These are phyloP conservation scores for Tokudaia muenninki DNA, from an alignment of 2,797 vertebrate species.

Conservation along the genomic window DNA sequence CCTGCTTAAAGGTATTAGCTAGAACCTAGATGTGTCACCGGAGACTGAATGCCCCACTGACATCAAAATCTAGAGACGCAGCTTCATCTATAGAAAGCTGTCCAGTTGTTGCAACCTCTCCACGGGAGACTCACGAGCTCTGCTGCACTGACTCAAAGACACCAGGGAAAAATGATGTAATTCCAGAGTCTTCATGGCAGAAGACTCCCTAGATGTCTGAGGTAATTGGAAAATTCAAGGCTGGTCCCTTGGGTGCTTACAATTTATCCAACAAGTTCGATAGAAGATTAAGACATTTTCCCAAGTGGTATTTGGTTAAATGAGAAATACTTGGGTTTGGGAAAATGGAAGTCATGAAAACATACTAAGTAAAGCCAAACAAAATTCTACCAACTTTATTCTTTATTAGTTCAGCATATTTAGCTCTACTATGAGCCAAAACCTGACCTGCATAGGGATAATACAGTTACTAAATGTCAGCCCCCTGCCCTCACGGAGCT, in stretches of 20 bases:
- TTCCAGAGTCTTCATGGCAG: constrained; percentile 17
- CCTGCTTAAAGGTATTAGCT: background rate
- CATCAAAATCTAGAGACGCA: background rate
- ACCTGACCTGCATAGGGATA: background rate
- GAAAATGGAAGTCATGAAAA: constrained; percentile 6
- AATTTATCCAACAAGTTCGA: constrained; percentile 38
- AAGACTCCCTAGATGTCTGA: constrained; percentile 67
- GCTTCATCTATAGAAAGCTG: background rate
- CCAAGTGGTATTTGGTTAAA: constrained; percentile 49
- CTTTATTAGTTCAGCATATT: constrained; percentile 27
- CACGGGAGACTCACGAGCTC: constrained; percentile 7
- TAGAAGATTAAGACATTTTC: constrained; percentile 27
- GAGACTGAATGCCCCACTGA: background rate
- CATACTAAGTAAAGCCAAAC: constrained; percentile 17
- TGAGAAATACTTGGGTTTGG: background rate
- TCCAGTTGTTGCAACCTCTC: background rate
- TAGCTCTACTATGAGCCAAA: background rate
- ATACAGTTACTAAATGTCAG: background rate
- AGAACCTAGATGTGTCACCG: background rate
- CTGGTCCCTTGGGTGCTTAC: constrained; percentile 41
- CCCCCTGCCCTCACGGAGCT: background rate
- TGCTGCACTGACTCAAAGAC: constrained; percentile 46
- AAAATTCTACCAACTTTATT: constrained; percentile 16
- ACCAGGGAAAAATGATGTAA: constrained; percentile 43
- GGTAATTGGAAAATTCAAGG: constrained; percentile 70